Conservation (phyloP, 2,113 vertebrate genomes). For the Phylloscopus trochiloides region DNA sequence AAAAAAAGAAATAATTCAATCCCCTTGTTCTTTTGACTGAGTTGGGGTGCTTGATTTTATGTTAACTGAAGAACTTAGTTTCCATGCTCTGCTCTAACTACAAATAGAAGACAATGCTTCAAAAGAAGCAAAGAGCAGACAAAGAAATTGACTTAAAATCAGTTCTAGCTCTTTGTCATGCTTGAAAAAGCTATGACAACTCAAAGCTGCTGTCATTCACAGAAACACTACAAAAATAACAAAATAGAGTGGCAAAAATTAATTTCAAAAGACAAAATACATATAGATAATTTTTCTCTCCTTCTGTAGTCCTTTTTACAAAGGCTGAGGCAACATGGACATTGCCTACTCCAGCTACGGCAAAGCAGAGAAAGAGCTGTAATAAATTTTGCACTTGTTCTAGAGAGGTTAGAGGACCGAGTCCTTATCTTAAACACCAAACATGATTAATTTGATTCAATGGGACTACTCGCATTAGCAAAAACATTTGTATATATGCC, state of each 20-base stretch:
- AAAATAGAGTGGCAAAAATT: neutral
- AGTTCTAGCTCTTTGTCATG: neutral
- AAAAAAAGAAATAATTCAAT: neutral
- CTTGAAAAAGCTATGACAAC: neutral
- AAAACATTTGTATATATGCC: neutral
- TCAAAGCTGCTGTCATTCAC: neutral
- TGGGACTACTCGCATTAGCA: neutral
- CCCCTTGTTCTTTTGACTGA: neutral
- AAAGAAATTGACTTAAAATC: neutral
- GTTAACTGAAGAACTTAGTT: neutral
- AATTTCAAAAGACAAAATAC: neutral
- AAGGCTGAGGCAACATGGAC: neutral
- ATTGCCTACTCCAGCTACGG: neutral
- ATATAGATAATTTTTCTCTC: neutral
- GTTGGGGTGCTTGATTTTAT: neutral
- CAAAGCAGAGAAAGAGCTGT: neutral
- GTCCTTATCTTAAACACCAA: neutral
- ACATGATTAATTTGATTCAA: neutral
- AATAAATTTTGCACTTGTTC: neutral
- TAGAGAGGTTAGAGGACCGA: neutral
- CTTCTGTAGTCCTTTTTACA: neutral
- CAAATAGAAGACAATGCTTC: neutral
- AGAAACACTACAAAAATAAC: neutral
- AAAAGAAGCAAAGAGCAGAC: neutral
- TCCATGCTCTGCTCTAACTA: neutral